Evolutionary conservation across 2,113 vertebrate genomes (phyloP), one percentile per base, ranked within the genome.

Genomic region (Narcine bancroftii): DNA sequence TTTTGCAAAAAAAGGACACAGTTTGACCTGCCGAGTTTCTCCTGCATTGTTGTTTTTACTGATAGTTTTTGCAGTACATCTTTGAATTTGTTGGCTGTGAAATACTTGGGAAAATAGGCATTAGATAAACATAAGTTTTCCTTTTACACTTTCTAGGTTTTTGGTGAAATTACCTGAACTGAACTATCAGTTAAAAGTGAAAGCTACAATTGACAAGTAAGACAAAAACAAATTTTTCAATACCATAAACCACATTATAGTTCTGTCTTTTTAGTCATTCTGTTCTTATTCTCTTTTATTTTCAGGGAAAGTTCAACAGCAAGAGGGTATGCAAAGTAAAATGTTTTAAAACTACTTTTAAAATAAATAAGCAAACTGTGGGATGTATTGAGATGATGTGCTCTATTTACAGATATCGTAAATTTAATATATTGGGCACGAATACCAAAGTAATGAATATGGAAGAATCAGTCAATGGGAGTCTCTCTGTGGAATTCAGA

Each of bases 121-220:
- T 19, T 66, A 66, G 19, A 66, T 66, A 66, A 66, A 66, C 3
- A 19, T 66, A 66, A 19, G 15, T 19, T 39, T n/a, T 76, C 45
- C 69, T 92, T 93, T 93, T 93, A 93, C 93, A 1, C 92, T 95
- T 94, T 95, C 7, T 94, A 99, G 98, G 94, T 95, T 99, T 93
- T 94, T 99, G 93, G 98, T 99, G 94, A 99, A 99, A 95, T 95
- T 99, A 83, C 97, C 98, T 71, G 98, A 99, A 92, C 95, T 99
- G 92, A 99, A 99, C 95, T 99, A 99, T 95, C 98, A 99, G 94
- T 96, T 99, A 92, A 98, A 98, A 95, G 98, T 99, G 93, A 99
- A 99, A 95, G 98, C 98, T 92, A 97, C 97, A 92, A 98, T 99
- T 95, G 98, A 99, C 96, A 99, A 98, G 98, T 99, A 96, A 96